Evolutionary conservation across 2,113 vertebrate species (phyloP), one percentile per base, ranked within the genome.

Genomic region (Tyto alba): DNA sequence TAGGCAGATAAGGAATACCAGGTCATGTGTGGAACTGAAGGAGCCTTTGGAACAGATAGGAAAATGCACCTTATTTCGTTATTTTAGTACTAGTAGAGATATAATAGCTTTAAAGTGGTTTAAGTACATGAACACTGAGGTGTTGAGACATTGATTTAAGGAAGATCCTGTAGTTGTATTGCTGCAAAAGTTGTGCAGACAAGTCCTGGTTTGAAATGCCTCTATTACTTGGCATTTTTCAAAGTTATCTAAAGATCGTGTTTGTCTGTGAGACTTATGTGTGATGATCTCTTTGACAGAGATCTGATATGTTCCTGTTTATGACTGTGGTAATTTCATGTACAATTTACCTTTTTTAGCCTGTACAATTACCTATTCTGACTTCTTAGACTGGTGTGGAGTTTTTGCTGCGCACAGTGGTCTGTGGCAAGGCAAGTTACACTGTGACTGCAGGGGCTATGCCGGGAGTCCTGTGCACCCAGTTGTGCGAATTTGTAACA

Each of bases 341-440:
- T 43, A 16, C 6, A 2, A n/a, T 50, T 81, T 73, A 45, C 15
- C 3, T 59, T 59, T 89, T 89, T 50, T 86, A n/a, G 26, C 27
- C 56, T 47, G 36, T 43, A 5, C 34, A 16, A 0, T 67, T 41
- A 77, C 11, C 25, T 67, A 0, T 57, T 69, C 27, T 56, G 68
- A 19, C n/a, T 22, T 60, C 22, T 40, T 57, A 30, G 40, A 3
- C 13, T 40, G 21, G 15, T 43, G 29, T 4, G 2, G 38, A 23
- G 10, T 21, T 76, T 64, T 56, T 53, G 43, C 43, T 67, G 8
- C 1, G 1, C 6, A 0, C 56, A 32, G 45, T 5, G 7, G 18
- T 16, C 7, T 22, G 19, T 27, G 23, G 27, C 38, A 45, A 55
- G 23, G 17, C 9, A 40, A 13, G 19, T 73, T 43, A 20, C 17